Evolutionary conservation across 2,797 vertebrate genomes (phyloP).

Genomic region (Podarcis lilfordi): DNA sequence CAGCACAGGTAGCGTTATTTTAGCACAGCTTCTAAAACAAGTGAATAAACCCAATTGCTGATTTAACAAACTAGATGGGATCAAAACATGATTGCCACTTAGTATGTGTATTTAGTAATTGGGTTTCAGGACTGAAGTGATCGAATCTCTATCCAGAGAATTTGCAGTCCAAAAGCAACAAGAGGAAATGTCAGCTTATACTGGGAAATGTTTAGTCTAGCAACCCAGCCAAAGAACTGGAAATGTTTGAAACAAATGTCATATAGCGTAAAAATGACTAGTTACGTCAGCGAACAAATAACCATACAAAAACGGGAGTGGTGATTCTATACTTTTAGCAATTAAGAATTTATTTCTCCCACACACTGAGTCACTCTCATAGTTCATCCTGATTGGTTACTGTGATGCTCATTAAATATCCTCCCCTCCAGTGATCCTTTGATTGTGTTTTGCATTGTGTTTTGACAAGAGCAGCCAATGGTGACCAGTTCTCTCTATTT

Average conservation of each 20-base stretch:
- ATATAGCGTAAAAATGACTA: neutral
- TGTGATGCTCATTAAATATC: too few relatives aligned
- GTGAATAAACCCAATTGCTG: neutral
- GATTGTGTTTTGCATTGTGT: too few relatives aligned
- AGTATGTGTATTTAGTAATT: neutral
- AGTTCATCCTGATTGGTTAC: too few relatives aligned
- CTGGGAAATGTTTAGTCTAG: neutral
- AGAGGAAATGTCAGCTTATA: neutral
- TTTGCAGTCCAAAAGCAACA: neutral
- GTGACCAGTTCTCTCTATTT: too few relatives aligned
- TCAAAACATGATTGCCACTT: neutral
- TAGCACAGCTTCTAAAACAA: neutral
- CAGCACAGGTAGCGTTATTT: neutral
- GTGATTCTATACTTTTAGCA: too few relatives aligned
- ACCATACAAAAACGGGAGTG: neutral
- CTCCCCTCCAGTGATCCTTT: too few relatives aligned
- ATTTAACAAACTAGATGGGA: neutral
- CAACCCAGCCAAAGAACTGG: neutral
- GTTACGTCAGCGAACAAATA: neutral
- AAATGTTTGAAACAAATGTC: neutral
- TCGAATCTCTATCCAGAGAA: neutral
- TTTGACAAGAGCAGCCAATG: too few relatives aligned
- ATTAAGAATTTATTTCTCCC: too few relatives aligned
- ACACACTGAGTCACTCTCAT: too few relatives aligned
- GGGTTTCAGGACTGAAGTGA: neutral